Evolutionary conservation across 2,113 vertebrate genomes (phyloP), one percentile per base, ranked within the genome.

Genomic region (Falcunculus frontatus): DNA sequence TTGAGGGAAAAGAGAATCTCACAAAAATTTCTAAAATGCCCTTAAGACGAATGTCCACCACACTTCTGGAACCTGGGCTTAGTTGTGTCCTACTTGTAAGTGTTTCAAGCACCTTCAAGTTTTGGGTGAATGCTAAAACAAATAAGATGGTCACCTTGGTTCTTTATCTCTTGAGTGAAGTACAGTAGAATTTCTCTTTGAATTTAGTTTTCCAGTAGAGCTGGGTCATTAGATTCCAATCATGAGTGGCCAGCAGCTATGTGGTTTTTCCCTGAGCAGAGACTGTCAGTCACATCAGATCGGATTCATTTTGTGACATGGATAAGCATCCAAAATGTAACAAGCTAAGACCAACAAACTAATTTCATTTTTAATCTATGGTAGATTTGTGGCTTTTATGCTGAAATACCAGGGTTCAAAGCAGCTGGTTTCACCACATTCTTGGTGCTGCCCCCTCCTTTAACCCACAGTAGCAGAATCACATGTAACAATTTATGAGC

Each of bases 401-500:
- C 56, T 95, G 76, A 89, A 95, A 95, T 57, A 75, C 44, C 64
- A 81, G 76, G 68, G 56, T 73, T 92, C 69, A 86, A 87, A 94
- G 39, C 60, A 86, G 69, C 79, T 93, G 69, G 90, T 91, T 92
- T 95, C 88, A 72, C 89, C 68, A 84, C 77, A 84, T 92, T 81
- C 80, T 92, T 96, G 81, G 32, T 74, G 42, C 72, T 85, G 73
- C 88, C 64, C 73, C 81, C 50, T 88, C 70, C 92, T 93, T 96
- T 89, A 96, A 91, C 20, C 75, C 76, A 92, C 81, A 78, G 84
- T 88, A 90, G 76, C 90, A 90, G 84, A 94, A 84, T 87, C 41
- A 70, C 50, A 59, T 44, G 46, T 46, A 90, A 30, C 68, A 35
- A 29, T 74, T 82, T 39, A 72, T 53, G 75, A 77, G 77, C 75